These are phyloP conservation scores for Atlantisia rogersi DNA, from an alignment of 2,113 vertebrate genomes.

Conservation along the genomic window DNA sequence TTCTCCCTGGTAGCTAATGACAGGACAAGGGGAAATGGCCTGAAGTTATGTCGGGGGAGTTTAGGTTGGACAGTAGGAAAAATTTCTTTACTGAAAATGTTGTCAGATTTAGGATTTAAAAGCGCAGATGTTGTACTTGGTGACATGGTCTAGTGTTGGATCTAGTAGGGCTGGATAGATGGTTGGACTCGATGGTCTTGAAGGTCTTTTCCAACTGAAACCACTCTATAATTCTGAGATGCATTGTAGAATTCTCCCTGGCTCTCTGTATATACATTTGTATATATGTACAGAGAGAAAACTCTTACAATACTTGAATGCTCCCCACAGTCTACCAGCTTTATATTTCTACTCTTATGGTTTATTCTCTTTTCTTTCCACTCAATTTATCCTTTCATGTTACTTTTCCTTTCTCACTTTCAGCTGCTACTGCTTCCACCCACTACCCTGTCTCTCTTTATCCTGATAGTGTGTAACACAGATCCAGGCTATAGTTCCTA, in stretches of 20 bases:
- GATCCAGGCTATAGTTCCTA: not conserved
- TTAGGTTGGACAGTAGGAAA: no score
- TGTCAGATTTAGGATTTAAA: no score
- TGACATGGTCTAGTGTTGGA: no score
- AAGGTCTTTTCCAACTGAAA: no score
- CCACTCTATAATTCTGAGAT: not conserved
- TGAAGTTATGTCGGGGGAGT: no score
- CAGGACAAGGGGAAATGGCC: no score
- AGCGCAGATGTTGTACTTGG: no score
- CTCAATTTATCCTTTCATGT: not conserved
- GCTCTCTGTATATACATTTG: not conserved
- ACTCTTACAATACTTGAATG: not conserved
- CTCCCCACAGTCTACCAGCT: not conserved
- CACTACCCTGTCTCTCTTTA: not conserved
- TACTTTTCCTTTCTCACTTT: not conserved
- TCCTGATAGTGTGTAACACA: not conserved
- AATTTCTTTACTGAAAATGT: no score
- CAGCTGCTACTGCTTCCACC: fast-evolving
- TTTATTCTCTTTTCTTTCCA: not conserved
- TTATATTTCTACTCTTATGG: not conserved
- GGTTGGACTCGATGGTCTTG: no score
- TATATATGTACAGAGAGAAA: not conserved
- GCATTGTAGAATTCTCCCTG: not conserved
- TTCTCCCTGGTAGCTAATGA: no score
- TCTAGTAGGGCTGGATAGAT: no score